Conservation (phyloP, 1,140 invertebrate genomes). For the Pseudoatta argentina region DNA sequence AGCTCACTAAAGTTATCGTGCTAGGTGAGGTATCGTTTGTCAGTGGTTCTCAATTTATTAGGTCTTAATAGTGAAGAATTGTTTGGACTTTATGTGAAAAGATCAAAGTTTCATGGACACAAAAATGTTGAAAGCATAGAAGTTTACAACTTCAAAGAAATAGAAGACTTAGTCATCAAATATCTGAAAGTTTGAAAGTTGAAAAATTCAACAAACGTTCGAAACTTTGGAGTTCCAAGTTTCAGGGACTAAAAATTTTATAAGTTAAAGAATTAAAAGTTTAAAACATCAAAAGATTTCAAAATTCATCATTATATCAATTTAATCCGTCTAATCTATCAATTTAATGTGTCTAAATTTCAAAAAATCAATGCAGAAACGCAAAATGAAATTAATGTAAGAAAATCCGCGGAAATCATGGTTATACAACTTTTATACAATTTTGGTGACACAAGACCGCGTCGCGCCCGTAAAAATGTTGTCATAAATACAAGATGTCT, state of each 20-base stretch:
- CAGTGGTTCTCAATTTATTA: constrained; percentile 55
- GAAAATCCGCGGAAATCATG: neutral
- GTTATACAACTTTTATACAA: neutral
- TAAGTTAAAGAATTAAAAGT: constrained; percentile 18
- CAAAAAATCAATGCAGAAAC: neutral
- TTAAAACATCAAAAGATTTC: neutral
- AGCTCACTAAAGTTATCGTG: constrained; percentile 66
- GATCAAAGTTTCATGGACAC: constrained; percentile 33
- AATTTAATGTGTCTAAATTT: neutral
- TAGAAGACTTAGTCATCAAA: constrained; percentile 8
- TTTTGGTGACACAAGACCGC: neutral
- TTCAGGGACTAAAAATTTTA: constrained; percentile 14
- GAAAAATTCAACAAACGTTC: neutral
- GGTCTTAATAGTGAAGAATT: neutral
- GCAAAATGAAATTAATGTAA: neutral
- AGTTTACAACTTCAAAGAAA: constrained; percentile 28
- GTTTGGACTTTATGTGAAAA: constrained; percentile 9
- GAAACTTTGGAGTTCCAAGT: constrained; percentile 1
- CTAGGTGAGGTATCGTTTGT: constrained; percentile 52
- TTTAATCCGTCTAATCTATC: neutral
- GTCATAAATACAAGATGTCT: constrained; percentile 39
- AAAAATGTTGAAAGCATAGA: constrained; percentile 10
- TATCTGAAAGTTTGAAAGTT: constrained; percentile 15
- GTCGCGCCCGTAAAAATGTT: constrained; percentile 9
- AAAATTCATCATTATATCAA: neutral